A percentile compares a stretch with the other conserved stretches of the same genome.
These are phyloP conservation scores for Gnathochromis pfefferi DNA, from an alignment of 2,113 vertebrate genomes.

Conservation along the genomic window DNA sequence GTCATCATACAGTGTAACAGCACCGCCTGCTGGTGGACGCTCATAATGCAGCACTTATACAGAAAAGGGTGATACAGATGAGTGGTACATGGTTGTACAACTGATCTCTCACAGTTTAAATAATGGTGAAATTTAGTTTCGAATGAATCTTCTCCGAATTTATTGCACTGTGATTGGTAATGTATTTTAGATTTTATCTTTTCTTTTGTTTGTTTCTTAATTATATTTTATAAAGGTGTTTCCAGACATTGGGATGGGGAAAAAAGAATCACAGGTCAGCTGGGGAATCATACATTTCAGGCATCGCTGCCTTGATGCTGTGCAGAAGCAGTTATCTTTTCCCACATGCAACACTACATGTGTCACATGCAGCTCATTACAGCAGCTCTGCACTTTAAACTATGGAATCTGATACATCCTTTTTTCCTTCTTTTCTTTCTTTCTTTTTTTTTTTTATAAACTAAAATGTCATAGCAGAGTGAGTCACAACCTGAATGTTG, in stretches of 20 bases:
- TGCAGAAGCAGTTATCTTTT: not conserved
- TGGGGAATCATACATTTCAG: not conserved
- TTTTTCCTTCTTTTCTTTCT: not conserved
- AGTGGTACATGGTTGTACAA: not conserved
- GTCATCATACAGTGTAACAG: not conserved
- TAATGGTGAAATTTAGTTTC: not conserved
- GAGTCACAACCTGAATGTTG: too few relatives aligned
- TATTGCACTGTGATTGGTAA: conserved; percentile 60
- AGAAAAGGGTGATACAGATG: not conserved
- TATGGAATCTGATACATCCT: not conserved
- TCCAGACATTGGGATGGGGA: not conserved
- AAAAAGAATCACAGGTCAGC: not conserved
- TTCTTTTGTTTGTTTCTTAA: not conserved
- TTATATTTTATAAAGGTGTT: conserved; percentile 7
- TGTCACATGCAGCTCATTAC: not conserved
- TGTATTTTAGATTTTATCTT: conserved; percentile 9
- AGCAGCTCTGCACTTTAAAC: not conserved
- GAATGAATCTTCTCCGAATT: conserved; percentile 22
- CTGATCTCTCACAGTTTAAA: not conserved
- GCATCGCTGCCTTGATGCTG: not conserved
- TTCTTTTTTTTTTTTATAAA: fast-evolving
- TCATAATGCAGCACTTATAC: not conserved
- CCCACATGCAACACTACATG: not conserved
- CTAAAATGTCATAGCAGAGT: too few relatives aligned
- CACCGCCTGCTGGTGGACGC: not conserved